Conservation (phyloP, 2,113 vertebrate species). For the Dasypus novemcinctus region DNA sequence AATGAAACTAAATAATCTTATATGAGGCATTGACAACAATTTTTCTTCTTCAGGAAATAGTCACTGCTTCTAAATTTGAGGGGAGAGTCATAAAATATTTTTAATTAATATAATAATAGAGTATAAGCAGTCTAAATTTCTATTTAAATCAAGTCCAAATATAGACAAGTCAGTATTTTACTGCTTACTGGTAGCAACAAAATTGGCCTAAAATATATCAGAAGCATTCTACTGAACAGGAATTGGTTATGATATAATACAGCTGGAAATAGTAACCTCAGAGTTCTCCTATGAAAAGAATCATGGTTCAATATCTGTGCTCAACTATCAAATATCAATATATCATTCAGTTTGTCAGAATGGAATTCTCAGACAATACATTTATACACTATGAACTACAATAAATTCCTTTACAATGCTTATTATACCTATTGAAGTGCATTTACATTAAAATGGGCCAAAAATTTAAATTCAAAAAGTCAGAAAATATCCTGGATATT, state of each 20-base stretch:
- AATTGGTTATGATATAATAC: background rate
- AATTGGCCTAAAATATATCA: background rate
- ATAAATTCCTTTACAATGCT: background rate
- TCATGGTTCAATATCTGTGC: background rate
- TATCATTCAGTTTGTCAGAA: background rate
- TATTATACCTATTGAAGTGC: background rate
- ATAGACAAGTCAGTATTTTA: background rate
- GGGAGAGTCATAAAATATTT: background rate
- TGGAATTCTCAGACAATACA: background rate
- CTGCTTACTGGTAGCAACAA: background rate
- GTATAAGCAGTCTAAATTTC: background rate
- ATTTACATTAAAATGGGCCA: background rate
- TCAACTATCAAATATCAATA: background rate
- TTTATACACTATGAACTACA: background rate
- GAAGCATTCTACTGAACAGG: background rate
- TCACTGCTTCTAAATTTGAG: background rate
- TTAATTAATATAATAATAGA: background rate
- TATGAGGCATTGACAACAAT: background rate
- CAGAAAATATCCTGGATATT: background rate
- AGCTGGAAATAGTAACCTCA: background rate
- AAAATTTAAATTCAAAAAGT: background rate
- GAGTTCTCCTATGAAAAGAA: background rate
- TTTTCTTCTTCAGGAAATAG: constrained; percentile 1
- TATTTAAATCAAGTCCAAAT: background rate
- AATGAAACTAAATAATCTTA: background rate